phyloP scores from a whole-genome alignment of 2,888 invertebrate genomes.

The Ichneumoninae sp. region DNA sequence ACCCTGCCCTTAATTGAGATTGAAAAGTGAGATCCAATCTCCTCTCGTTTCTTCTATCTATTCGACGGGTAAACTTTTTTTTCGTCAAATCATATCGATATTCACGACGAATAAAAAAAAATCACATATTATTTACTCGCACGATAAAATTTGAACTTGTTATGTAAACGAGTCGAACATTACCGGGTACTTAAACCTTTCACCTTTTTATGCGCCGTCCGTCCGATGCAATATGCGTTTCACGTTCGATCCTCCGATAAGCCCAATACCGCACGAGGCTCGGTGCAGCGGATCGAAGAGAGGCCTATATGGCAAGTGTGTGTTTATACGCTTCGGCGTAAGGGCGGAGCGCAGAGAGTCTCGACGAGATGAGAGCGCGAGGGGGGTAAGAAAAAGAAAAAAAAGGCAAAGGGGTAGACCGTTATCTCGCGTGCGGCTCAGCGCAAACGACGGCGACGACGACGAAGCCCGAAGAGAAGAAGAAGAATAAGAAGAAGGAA shows the following conservation, averaged over 20 bases:
- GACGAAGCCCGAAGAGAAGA: conserved; percentile 41
- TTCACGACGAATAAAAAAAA: background rate
- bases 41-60: too few species aligned
- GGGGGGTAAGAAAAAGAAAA: conserved; percentile 3
- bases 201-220: conserved; percentile 7
- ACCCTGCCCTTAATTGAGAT: too few species aligned
- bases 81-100: background rate
- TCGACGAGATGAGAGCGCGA: conserved; percentile 15
- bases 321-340: conserved; percentile 54
- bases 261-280: background rate
- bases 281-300: conserved; percentile 8
- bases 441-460: conserved; percentile 34
- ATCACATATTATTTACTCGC: background rate
- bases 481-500: conserved; percentile 52
- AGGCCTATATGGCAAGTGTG: conserved; percentile 22
- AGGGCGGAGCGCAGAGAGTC: conserved; percentile 62
- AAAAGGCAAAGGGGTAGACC: conserved; percentile 52
- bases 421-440: conserved; percentile 54
- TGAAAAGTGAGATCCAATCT: too few species aligned
- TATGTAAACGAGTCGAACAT: conserved; percentile 11
- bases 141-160: conserved; percentile 9
- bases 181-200: background rate
- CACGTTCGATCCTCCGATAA: conserved; percentile 4
- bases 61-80: too few species aligned
- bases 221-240: conserved; percentile 13